Evolutionary conservation across 92 coral and sea anemone genomes (phyloP), one percentile per base, ranked within the genome.

Genomic region (Diadumene lineata): DNA sequence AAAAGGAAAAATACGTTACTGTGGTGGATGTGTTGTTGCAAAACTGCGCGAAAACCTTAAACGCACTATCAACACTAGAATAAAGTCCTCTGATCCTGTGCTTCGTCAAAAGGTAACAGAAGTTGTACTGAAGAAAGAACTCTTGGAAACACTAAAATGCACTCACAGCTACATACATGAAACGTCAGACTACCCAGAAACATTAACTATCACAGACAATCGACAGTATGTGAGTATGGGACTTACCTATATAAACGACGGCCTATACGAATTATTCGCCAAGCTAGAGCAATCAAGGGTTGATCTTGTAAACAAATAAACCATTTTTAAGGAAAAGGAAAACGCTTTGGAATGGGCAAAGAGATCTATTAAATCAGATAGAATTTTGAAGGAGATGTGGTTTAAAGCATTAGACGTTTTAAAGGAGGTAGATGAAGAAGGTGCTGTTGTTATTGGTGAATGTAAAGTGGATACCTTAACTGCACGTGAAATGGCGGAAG

Each of bases 1-100:
- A 22, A 56, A 66, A 32, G 86, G 69, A 21, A 81, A 81, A 67
- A 61, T 81, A 31, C 50, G 86, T 11, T 81, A 75, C 64, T 77
- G 80, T 75, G 86, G 86, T 13, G 86, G 86, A n/a, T 81, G 86
- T 74, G 82, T 53, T 26, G 25, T 81, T 18, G 82, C 86, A 34
- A 81, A 81, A 58, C 50, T 66, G 53, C 60, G 72, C 33, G 60
- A 81, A 26, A 55, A 50, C 16, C 28, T 43, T 26, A 53, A 60
- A 66, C 38, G 55, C n/a, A 64, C 9, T 4, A 24, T 64, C 9
- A 22, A 64, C 21, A 23, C 21, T 15, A 7, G 21, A 23, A 64
- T 64, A 19, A 21, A 8, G 13, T 64, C 69, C 2, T 10, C 32
- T 34, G 33, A 64, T 29, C 3, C 69, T 4, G 34, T 2, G 9